phyloP scores from a whole-genome alignment of 2,113 vertebrate species.

The Chrysochloris asiatica region DNA sequence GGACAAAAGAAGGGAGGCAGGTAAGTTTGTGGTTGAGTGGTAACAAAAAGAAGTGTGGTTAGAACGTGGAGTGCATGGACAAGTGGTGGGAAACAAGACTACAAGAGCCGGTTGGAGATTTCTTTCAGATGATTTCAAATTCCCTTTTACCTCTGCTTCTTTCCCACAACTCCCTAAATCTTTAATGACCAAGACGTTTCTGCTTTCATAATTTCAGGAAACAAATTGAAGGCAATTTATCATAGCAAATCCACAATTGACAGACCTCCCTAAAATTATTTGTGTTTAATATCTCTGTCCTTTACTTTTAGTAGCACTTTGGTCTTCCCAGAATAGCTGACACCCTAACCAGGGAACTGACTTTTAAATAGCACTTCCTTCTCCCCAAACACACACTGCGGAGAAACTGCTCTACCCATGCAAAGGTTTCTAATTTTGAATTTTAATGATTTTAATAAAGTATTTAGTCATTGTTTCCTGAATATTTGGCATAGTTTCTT shows the following conservation, averaged over 20 bases:
- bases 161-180: conserved; percentile 72
- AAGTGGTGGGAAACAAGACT: background rate
- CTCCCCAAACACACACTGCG: background rate
- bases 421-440: background rate
- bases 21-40: no score
- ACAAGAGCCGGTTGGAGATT: conserved; percentile 18
- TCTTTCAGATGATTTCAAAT: conserved; percentile 49
- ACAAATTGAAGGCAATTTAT: conserved; percentile 70
- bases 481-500: conserved; percentile 30
- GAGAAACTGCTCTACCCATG: background rate
- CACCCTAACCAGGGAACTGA: background rate
- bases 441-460: conserved; percentile 18
- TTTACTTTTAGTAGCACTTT: conserved; percentile 45
- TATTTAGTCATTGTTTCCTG: conserved; percentile 5
- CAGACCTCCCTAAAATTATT: conserved; percentile 66
- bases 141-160: conserved; percentile 67
- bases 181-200: conserved; percentile 73
- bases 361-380: background rate
- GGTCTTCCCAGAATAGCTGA: conserved; percentile 34
- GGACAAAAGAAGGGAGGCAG: background rate
- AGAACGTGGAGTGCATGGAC: background rate
- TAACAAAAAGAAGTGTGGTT: background rate
- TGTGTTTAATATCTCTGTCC: conserved; percentile 59
- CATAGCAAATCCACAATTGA: conserved; percentile 61
- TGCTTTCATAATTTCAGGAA: conserved; percentile 77